Base-by-base conservation (phyloP, 1,140 invertebrate genomes). In the Ditylenchus dipsaci region DNA sequence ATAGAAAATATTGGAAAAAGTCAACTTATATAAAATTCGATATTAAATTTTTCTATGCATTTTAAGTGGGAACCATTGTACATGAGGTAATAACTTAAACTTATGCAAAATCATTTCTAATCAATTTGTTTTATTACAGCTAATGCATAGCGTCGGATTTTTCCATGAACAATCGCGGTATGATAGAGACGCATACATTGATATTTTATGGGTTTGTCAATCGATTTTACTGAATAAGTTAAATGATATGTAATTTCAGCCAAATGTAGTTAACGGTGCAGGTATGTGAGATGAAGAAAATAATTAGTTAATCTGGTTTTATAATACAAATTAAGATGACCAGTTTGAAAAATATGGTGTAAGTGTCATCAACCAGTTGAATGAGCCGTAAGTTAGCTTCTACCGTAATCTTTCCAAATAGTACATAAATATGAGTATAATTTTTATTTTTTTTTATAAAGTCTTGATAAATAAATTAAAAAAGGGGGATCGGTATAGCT, bases 111-210 rank as follows among this genome's bases (percentile, higher is more conserved):
- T n/a, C n/a, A n/a, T n/a, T n/a, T n/a, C n/a, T n/a, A n/a, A n/a
- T n/a, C n/a, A n/a, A n/a, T 38, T 11, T 38, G 33, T 38, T 38
- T 38, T 3, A 17, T 53, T 53, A 19, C 15, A 53, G 63, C 60
- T 82, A 19, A 82, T 82, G 80, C 80, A 83, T 60, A 74, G 77
- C 1, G 82, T 83, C 19, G 83, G 81, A 5, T 82, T 82, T 64
- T 82, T 82, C 63, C 81, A 82, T 61, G 81, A 84, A 69, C 82
- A 84, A 63, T 76, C 74, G 21, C 69, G 82, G 45, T 75, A 78
- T 59, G 82, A 83, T 63, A 73, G 83, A 17, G 81, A 83, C 61
- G 29, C 69, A 8, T 84, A 72, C 69, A 83, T 83, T 27, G 75
- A 83, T 30, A 82, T 83, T 21, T 19, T 78, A 9, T 83, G 80